Evolutionary conservation across 2,113 vertebrate genomes (phyloP).

Genomic region (Opisthocomus hoazin): DNA sequence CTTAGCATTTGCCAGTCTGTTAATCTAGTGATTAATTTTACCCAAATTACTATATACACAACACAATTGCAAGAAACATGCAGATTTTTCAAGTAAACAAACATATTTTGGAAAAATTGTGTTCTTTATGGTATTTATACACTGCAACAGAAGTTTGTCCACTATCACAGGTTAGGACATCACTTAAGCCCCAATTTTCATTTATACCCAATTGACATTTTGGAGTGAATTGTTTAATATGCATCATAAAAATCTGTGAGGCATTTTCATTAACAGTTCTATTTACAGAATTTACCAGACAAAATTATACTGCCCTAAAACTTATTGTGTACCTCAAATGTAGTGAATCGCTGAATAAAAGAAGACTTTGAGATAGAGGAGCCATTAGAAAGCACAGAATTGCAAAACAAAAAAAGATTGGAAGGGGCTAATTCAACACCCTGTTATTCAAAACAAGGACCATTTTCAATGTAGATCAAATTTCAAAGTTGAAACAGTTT

Average conservation of each 20-base stretch:
- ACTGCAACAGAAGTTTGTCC: background rate
- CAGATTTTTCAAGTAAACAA: background rate
- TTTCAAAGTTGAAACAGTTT: background rate
- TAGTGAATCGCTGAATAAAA: background rate
- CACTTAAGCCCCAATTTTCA: accelerated
- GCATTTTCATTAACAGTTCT: background rate
- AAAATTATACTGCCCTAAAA: background rate
- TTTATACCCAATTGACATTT: background rate
- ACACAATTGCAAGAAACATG: background rate
- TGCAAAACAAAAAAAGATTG: background rate
- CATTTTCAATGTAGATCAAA: background rate
- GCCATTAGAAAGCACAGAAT: background rate
- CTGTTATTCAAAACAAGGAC: background rate
- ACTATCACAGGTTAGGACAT: background rate
- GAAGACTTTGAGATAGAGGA: background rate
- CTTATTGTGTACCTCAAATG: background rate
- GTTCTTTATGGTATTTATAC: background rate
- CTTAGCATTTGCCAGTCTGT: background rate
- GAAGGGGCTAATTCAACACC: background rate
- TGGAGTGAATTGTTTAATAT: background rate
- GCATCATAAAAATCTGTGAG: background rate
- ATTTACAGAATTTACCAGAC: background rate
- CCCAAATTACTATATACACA: background rate
- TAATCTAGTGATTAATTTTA: background rate
- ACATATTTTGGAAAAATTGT: accelerated